A percentile compares a stretch with the other conserved stretches of the same genome.
Evolutionary conservation across 1,140 invertebrate species (phyloP).

Genomic region (Meloidogyne hapla): DNA sequence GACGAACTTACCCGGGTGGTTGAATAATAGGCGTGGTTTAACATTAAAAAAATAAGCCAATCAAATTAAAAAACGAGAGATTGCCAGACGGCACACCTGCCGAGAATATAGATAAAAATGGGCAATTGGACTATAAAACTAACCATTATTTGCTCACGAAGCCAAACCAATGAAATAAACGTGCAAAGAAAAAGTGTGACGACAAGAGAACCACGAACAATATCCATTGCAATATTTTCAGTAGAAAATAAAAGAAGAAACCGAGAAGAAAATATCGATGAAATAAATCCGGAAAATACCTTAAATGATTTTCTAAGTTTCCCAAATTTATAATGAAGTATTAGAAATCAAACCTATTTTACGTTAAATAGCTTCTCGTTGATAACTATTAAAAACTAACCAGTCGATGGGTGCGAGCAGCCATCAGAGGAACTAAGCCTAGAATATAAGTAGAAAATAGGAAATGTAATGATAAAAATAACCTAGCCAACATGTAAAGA

Average conservation of each 20-base stretch:
- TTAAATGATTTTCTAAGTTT: no score
- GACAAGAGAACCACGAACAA: conserved; percentile 79
- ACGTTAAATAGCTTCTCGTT: no score
- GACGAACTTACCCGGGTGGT: no score
- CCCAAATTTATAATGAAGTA: no score
- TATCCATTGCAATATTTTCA: conserved; percentile 54
- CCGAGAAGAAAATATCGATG: conserved; percentile 77
- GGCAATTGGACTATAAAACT: conserved; percentile 22
- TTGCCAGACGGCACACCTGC: no score
- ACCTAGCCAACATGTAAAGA: conserved; percentile 94
- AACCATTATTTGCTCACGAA: conserved; percentile 89
- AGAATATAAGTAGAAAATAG: neutral
- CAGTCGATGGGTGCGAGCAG: conserved; percentile 70
- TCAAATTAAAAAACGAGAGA: no score
- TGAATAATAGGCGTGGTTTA: no score
- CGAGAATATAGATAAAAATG: conserved; percentile 69
- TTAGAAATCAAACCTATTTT: no score
- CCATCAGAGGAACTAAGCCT: conserved; percentile 82
- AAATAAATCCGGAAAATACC: conserved; percentile 66
- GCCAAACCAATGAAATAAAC: conserved; percentile 94
- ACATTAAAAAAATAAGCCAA: no score
- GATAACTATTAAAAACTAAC: no score
- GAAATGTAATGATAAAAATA: conserved; percentile 34
- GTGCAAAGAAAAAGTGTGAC: conserved; percentile 92
- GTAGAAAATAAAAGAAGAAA: conserved; percentile 73